Conservation (phyloP, 2,113 vertebrate species). For the Lasiurus cinereus region DNA sequence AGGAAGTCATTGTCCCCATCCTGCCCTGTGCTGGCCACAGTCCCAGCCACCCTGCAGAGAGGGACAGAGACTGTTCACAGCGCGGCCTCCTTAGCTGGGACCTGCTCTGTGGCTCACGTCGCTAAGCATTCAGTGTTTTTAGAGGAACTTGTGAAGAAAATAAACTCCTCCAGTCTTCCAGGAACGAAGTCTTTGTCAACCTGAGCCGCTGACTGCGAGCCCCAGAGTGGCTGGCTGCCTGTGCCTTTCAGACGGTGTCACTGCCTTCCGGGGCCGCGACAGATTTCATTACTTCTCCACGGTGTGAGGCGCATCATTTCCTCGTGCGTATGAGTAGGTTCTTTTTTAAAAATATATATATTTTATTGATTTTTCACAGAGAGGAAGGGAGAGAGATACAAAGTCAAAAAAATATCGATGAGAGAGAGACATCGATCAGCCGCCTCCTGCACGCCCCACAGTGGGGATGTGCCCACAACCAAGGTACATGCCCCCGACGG, state of each 20-base stretch:
- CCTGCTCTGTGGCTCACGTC: not conserved
- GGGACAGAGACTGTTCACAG: not conserved
- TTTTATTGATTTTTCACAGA: too few species aligned
- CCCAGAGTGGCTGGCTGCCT: not conserved
- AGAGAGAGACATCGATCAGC: too few species aligned
- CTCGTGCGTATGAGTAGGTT: not conserved
- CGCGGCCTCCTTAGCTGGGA: not conserved
- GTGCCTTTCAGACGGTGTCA: not conserved
- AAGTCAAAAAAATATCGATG: too few species aligned
- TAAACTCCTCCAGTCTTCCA: not conserved
- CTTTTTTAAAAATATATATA: too few species aligned
- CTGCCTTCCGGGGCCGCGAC: not conserved
- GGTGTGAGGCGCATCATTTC: conserved; percentile 7
- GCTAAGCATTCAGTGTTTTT: not conserved
- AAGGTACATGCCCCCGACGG: too few species aligned
- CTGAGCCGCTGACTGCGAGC: not conserved
- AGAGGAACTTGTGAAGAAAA: not conserved
- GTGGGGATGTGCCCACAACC: too few species aligned
- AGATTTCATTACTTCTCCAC: not conserved
- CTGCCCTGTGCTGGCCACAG: not conserved
- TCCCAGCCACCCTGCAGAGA: not conserved
- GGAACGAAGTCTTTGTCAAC: not conserved
- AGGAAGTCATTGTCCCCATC: not conserved
- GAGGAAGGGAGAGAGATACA: too few species aligned
- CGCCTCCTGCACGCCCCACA: too few species aligned